A percentile compares a stretch with the other conserved stretches of the same genome.
Conservation (phyloP, 2,113 vertebrate species). For the Conger conger region DNA sequence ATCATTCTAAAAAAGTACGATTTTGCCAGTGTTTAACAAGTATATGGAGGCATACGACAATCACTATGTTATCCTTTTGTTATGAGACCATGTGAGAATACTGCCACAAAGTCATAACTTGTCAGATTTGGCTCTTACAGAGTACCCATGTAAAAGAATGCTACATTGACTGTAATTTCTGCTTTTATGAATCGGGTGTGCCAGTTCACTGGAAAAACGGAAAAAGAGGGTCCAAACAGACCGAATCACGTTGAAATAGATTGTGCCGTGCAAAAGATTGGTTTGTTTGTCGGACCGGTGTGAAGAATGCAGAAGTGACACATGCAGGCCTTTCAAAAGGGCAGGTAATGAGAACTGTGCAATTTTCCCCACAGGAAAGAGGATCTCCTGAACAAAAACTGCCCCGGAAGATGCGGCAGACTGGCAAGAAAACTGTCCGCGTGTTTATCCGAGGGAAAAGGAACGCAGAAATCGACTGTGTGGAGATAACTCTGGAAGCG, state of each 20-base stretch:
- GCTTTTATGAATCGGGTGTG: too few species aligned
- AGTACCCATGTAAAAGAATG: too few species aligned
- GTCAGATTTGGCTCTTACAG: too few species aligned
- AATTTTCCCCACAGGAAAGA: neutral
- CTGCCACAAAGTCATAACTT: too few species aligned
- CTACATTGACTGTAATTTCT: too few species aligned
- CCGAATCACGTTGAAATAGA: neutral
- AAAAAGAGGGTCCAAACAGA: neutral
- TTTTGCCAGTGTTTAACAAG: too few species aligned
- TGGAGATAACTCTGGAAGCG: slow-evolving; percentile 62
- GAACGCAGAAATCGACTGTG: slow-evolving; percentile 47
- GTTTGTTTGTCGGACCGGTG: neutral
- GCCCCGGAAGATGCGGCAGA: neutral
- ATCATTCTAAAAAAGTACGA: too few species aligned
- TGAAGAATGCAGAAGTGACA: slow-evolving; percentile 33
- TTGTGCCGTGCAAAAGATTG: neutral
- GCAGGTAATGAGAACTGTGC: slow-evolving; percentile 16
- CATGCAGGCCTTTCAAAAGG: neutral
- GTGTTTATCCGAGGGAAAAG: slow-evolving; percentile 43
- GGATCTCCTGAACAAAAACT: neutral
- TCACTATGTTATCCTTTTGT: too few species aligned
- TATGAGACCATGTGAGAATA: too few species aligned
- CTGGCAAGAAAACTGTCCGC: slow-evolving; percentile 46
- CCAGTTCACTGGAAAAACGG: too few species aligned
- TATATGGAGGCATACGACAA: too few species aligned